Base-by-base conservation (phyloP, 2,888 invertebrate species). In the Diarsia dahlii region DNA sequence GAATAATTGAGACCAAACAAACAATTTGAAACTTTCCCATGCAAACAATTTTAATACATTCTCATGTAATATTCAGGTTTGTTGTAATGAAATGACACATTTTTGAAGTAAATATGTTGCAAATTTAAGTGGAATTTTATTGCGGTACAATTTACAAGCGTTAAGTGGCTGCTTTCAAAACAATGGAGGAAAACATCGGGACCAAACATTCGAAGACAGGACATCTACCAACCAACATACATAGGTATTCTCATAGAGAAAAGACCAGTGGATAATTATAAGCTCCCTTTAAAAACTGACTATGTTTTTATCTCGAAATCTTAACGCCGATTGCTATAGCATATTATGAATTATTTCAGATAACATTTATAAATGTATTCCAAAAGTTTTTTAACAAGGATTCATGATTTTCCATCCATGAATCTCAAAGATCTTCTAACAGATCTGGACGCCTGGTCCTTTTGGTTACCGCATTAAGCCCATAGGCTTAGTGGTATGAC, bases 41-140 rank as follows among this genome's bases (percentile, higher is more conserved):
- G 13, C 58, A 71, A 69, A 72, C 50, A 76, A 18, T 70, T 48
- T 77, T 63, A 72, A 74, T 63, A 72, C n/a, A 74, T 69, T 63
- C 46, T n/a, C 69, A 72, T 67, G 58, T 48, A 74, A 58, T 60
- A 71, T 70, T 48, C 84, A 69, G 45, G 39, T 54, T 62, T 74
- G 70, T 48, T 75, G 60, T 58, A 65, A 68, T 85, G 81, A 86
- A 73, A 75, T 86, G 84, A 87, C 84, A 88, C 77, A 78, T 77
- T 86, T 82, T 83, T 81, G 79, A 86, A 81, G 84, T 86, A 84
- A 88, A 89, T 89, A 84, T 87, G 87, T 89, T 82, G 85, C 78
- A 71, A 80, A 79, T 84, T 60, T 74, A 72, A 74, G 69, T 80
- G 72, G 65, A 71, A 62, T 68, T 65, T 68, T 64, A 58, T 45